Evolutionary conservation across 2,113 vertebrate genomes (phyloP), one percentile per base, ranked within the genome.

Genomic region (Salvelinus namaycush): DNA sequence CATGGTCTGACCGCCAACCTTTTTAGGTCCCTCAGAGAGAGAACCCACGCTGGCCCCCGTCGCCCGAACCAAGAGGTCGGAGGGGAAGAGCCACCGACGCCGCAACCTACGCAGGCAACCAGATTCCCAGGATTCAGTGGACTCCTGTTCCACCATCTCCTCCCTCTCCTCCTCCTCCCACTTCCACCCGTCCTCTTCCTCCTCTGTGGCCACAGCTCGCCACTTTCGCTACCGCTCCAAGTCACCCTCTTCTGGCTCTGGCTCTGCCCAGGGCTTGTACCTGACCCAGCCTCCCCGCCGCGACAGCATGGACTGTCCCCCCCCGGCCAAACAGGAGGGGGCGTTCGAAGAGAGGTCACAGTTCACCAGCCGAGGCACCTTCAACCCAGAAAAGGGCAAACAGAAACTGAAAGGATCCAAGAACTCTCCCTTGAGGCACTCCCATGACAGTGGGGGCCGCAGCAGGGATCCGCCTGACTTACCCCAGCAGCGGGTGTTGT

Each of bases 331-430:
- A 74, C 93, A 73, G 67, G 91, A 92, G 5, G 79, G 86, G 18
- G 0, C 20, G 0, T 76, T 26, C 0, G 93, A 97, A 4, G 95
- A 97, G 72, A 91, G 88, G 69, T 92, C 96, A 5, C 95, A 95
- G 81, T 98, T 96, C 87, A 96, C 95, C 78, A 99, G 96, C 64
- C 92, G 96, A 0, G 96, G 96, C 83, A 99, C 97, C 0, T 99
- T 96, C 89, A 98, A 95, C 81, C 95, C 96, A 0, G 96, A 97
- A 88, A 97, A 96, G 74, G 95, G 96, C 86, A 96, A 95, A 83
- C 97, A 96, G 90, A 98, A 96, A 93, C 93, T 98, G 57, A 96
- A 94, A 87, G 95, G 93, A 31, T 83, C 92, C 87, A 97, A 95
- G 89, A 91, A 90, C 20, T 94, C 95, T 20, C 86, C 94, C 70